Base-by-base conservation (phyloP, 2,113 vertebrate species). In the Chloebia gouldiae region DNA sequence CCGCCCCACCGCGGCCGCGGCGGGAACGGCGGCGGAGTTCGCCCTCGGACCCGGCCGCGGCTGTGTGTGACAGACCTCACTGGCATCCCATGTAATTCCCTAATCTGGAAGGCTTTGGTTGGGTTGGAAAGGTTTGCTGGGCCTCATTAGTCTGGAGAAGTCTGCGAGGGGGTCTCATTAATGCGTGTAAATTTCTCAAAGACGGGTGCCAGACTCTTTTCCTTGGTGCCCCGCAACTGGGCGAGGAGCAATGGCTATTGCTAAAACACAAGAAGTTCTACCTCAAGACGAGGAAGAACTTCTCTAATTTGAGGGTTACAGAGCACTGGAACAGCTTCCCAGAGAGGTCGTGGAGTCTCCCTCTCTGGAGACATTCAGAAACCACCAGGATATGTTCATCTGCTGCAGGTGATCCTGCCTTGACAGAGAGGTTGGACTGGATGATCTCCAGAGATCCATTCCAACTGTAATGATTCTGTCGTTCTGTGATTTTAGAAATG, bases 61-160 rank as follows among this genome's bases (percentile, higher is more conserved):
- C 50, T 15, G 11, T 2, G 31, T 10, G 50, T 10, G 50, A 14
- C 51, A 7, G 15, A 14, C 22, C 0, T 4, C 28, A 1, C 4
- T 11, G 44, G 18, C 7, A 3, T 27, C 21, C 14, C 59, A 2
- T 25, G 22, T 53, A 6, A 11, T 42, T 44, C 27, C 27, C 18
- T 33, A 1, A 3, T 6, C 15, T 24, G 27, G 22, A 24, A 19
- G 15, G 51, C 5, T 33, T 44, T 37, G 31, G 15, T 14, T 37
- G 37, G 17, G 12, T 37, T 7, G 44, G 33, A n/a, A 37, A 21
- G 19, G 28, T 39, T 81, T 66, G 51, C 39, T 45, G 19, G 23
- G 19, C 19, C 11, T 37, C 4, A 35, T 19, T 13, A 23, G 22
- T 42, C 18, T 44, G 42, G 21, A 56, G 31, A 13, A 33, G 11